These are phyloP conservation scores for Gasterosteus aculeatus DNA, from an alignment of 2,113 vertebrate species.

Conservation along the genomic window DNA sequence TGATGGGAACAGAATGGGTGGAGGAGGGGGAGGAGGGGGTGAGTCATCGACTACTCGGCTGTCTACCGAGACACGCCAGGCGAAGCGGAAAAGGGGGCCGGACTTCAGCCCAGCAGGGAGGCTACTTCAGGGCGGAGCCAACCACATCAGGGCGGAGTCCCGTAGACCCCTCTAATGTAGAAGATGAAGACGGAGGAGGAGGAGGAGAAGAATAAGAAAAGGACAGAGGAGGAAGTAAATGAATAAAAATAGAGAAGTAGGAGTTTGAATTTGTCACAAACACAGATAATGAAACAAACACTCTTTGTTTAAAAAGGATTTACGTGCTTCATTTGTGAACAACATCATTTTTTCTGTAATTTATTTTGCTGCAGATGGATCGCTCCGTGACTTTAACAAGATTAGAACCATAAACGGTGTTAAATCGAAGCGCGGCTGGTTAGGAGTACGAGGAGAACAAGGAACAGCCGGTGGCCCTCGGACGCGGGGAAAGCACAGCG, in stretches of 20 bases:
- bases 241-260: no score
- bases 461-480: not conserved
- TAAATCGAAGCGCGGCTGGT: not conserved
- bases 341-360: no score
- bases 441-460: not conserved
- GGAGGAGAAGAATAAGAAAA: no score
- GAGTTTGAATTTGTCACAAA: not conserved
- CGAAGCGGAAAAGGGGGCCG: constrained; percentile 37
- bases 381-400: no score
- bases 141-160: constrained; percentile 15
- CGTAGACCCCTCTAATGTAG: constrained; percentile 5
- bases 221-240: not conserved
- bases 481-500: no score
- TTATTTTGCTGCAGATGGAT: no score
- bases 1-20: constrained; percentile 13
- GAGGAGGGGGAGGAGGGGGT: constrained; percentile 30
- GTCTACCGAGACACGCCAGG: constrained; percentile 29
- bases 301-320: no score
- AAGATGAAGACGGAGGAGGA: no score
- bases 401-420: not conserved
- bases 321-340: no score
- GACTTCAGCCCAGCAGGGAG: constrained; percentile 31
- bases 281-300: no score
- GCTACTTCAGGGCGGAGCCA: constrained; percentile 25
- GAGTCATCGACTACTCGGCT: constrained; percentile 48